A percentile compares a stretch with the other conserved stretches of the same genome.
Conservation (phyloP, 2,797 vertebrate genomes). For the Arnoldichthys spilopterus region DNA sequence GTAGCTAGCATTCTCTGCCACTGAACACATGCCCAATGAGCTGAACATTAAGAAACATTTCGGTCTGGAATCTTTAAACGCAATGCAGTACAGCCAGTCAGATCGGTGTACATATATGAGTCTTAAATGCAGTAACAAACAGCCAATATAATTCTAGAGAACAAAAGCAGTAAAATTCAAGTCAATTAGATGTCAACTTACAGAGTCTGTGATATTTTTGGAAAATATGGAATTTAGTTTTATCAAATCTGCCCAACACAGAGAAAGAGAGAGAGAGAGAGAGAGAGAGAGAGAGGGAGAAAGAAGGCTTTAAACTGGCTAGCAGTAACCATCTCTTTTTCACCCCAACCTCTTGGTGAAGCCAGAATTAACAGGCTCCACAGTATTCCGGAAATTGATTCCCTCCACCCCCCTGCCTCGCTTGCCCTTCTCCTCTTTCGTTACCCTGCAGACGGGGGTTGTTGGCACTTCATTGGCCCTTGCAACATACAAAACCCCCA, state of each 20-base stretch:
- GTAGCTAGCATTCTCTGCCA: no score
- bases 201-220: no score
- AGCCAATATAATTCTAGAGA: no score
- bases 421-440: constrained; percentile 33
- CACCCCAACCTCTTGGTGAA: constrained; percentile 43
- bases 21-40: no score
- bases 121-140: no score
- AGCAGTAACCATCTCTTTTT: constrained; percentile 33
- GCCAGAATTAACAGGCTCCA: constrained; percentile 49
- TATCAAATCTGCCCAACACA: background rate
- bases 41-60: no score
- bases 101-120: no score
- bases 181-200: no score
- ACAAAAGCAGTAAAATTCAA: no score
- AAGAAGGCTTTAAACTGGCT: constrained; percentile 39
- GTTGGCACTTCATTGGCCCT: constrained; percentile 52
- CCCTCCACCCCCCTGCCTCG: constrained; percentile 3
- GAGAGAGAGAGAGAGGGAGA: constrained; percentile 3
- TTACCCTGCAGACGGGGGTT: constrained; percentile 44
- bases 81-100: no score
- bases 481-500: constrained; percentile 25
- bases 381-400: constrained; percentile 53
- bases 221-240: no score
- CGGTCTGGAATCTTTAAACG: no score
- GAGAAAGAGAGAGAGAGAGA: background rate